phyloP scores from a whole-genome alignment of 2,888 invertebrate species.

The Amiota mariae region DNA sequence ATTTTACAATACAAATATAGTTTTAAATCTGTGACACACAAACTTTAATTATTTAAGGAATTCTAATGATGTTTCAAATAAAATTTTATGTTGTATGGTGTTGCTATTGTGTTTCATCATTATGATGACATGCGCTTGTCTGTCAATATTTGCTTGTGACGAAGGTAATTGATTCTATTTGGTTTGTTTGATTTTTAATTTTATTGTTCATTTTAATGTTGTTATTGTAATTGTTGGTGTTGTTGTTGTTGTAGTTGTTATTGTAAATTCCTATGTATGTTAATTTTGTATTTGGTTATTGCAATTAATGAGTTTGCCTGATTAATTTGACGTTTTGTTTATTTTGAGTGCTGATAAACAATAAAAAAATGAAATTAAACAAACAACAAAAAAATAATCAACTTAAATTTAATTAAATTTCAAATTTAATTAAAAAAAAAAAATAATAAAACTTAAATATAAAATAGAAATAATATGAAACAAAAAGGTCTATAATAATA shows the following conservation, averaged over 20 bases:
- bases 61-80: too few species aligned
- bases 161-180: constrained; percentile 4
- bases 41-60: too few species aligned
- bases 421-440: neutral
- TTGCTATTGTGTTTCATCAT: neutral
- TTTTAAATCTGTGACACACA: too few species aligned
- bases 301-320: constrained; percentile 18
- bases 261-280: neutral
- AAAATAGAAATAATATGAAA: neutral
- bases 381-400: too few species aligned
- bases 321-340: constrained; percentile 16
- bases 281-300: constrained; percentile 2
- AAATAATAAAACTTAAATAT: neutral
- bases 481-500: neutral
- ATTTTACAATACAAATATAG: too few species aligned
- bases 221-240: neutral
- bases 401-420: neutral
- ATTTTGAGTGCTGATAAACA: neutral
- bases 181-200: constrained; percentile 13
- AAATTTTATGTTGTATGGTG: neutral
- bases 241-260: constrained; percentile 2
- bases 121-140: neutral
- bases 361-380: too few species aligned
- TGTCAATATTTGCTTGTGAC: constrained; percentile 7
- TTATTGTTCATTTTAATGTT: neutral